Base-by-base conservation (phyloP, 2,888 invertebrate genomes). In the Nymphalis polychloros region DNA sequence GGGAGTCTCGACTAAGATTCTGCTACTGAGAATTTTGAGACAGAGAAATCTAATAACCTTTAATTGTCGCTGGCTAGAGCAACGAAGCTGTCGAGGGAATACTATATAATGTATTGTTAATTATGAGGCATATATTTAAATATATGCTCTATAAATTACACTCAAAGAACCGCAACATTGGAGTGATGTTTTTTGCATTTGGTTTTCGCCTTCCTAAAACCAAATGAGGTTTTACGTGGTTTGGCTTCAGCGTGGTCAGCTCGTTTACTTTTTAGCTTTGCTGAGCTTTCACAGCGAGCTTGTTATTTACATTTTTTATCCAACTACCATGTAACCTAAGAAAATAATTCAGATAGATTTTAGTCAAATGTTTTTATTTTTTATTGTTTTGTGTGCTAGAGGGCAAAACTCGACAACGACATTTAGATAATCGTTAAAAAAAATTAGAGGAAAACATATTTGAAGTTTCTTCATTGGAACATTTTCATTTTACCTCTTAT, bases 191-290 rank as follows among this genome's bases (percentile, higher is more conserved):
- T 55, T 55, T 55, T 55, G 27, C 31, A 55, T 55, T 55, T 55
- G 16, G 53, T 23, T 55, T 55, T 55, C 53, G 53, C 27, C 31
- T 55, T 55, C 17, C 17, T 27, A 31, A 55, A 55, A 27, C 53
- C 31, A 27, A 55, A 31, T 55, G 41, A 41, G 41, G 41, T 41
- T 41, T 41, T 41, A 41, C 41, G 41, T 55, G 53, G 53, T 31
- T 55, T 23, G 31, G 27, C 31, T 55, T 16, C 27, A 31, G 27
- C 53, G 53, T 17, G 53, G 53, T 55, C n/a, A 27, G 31, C 53
- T 55, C 53, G 23, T 55, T 55, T 55, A 55, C 53, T 55, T 55
- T 55, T 55, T 55, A 55, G 53, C 53, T 55, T 55, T 55, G 17
- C 31, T 17, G n/a, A 8, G 53, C 53, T 27, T 55, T 27, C 17